These are phyloP conservation scores for Oryzias dopingdopingensis DNA, from an alignment of 2,797 vertebrate genomes.

Conservation along the genomic window DNA sequence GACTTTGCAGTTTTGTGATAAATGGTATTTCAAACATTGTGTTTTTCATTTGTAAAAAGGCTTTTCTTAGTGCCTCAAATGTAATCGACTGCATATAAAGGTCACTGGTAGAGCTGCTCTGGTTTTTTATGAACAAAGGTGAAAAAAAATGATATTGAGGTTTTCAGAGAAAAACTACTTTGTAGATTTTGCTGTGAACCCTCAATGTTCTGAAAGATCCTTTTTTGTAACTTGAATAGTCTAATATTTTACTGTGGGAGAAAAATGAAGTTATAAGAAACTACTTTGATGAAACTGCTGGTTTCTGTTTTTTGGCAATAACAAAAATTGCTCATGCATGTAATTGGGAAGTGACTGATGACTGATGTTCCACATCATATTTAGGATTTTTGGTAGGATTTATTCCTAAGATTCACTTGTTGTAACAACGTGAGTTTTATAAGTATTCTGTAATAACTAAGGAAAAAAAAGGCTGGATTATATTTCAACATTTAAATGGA, in stretches of 20 bases:
- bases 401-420: too few species aligned
- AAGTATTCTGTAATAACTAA: too few species aligned
- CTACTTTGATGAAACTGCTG: constrained; percentile 9
- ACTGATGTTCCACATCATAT: too few species aligned
- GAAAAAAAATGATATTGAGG: not conserved
- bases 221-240: not conserved
- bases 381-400: too few species aligned
- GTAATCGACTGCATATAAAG: not conserved
- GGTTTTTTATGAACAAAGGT: not conserved
- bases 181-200: not conserved
- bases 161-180: not conserved
- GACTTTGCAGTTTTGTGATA: too few species aligned
- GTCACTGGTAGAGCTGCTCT: not conserved
- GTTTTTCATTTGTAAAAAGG: too few species aligned
- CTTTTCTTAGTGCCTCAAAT: not conserved
- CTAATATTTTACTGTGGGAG: not conserved
- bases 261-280: not conserved
- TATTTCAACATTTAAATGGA: too few species aligned
- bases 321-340: not conserved
- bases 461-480: too few species aligned
- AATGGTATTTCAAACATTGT: too few species aligned
- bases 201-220: not conserved
- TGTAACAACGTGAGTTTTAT: too few species aligned
- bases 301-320: constrained; percentile 4
- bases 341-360: too few species aligned